Conservation (phyloP, 2,113 vertebrate genomes). For the Glareola pratincola region DNA sequence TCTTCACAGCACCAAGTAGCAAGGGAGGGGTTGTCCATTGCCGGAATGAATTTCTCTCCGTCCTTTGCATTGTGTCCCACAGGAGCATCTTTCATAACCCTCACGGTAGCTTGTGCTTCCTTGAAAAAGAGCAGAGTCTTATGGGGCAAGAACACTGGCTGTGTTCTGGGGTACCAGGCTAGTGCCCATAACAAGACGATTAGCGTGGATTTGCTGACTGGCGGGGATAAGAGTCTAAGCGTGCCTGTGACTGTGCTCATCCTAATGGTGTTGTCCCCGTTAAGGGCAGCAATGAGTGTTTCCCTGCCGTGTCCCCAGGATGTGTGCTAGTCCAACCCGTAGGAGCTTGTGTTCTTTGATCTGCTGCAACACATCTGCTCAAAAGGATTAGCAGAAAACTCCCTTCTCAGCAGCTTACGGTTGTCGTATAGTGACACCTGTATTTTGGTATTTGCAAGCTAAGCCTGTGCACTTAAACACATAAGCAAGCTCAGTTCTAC, state of each 20-base stretch:
- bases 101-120: not conserved
- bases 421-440: slow-evolving; percentile 56
- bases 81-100: not conserved
- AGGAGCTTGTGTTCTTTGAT: slow-evolving; percentile 41
- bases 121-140: not conserved
- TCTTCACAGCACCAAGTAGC: not conserved
- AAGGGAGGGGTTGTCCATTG: not conserved
- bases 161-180: not conserved
- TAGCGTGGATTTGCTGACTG: not conserved
- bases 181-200: not conserved
- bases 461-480: slow-evolving; percentile 52
- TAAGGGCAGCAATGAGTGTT: not conserved
- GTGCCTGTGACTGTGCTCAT: accelerated
- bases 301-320: not conserved
- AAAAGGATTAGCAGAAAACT: slow-evolving; percentile 48
- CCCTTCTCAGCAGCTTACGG: slow-evolving; percentile 48
- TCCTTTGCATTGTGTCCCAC: not conserved
- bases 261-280: not conserved
- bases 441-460: slow-evolving; percentile 55
- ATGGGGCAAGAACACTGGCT: not conserved
- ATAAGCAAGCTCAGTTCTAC: slow-evolving; percentile 57
- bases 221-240: accelerated
- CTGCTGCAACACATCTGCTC: slow-evolving; percentile 32
- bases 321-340: not conserved
- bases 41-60: not conserved